Evolutionary conservation across 2,888 invertebrate genomes (phyloP), one percentile per base, ranked within the genome.

Genomic region (Ennomos fuscantarius): DNA sequence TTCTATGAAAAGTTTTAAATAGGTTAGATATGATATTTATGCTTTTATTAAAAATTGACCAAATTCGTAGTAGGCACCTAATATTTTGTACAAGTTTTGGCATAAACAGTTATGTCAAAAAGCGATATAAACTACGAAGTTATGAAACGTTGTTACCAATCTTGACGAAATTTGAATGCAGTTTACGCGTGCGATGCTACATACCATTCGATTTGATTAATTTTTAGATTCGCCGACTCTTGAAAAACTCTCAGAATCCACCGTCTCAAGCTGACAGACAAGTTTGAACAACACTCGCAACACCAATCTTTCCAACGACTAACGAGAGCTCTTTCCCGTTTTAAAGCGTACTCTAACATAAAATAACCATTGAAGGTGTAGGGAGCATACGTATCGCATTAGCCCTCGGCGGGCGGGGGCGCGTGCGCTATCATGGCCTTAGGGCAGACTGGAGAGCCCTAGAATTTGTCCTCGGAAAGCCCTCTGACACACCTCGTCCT

Each of bases 381-480:
- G 68, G 62, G 66, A 57, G 63, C 63, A 62, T 64, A 74, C 66
- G 68, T 75, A 75, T 67, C 70, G 73, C 73, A 76, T 74, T 69
- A 74, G 69, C 65, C 60, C 60, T 64, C 53, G 61, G 62, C 58
- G 52, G 65, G 60, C 57, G 60, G 63, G 55, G 71, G 73, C 70
- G 78, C 82, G 83, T 84, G 84, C 79, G 80, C 80, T 84, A 83
- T 84, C 83, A 74, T 65, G 55, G 64, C 64, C 63, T 61, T 64
- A 69, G 68, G 65, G 63, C 59, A 65, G 70, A 61, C 64, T 66
- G 66, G 60, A 64, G 72, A 50, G 45, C 68, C 46, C 63, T 69
- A 69, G 63, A 70, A 68, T 72, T 64, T 61, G 65, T 65, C 66
- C 68, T 65, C 55, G 59, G 57, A 58, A 46, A 52, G 69, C 70